A percentile compares a stretch with the other conserved stretches of the same genome.
These are phyloP conservation scores for Megaustenia siamemsis DNA, from an alignment of 2,888 invertebrate species.

Conservation along the genomic window DNA sequence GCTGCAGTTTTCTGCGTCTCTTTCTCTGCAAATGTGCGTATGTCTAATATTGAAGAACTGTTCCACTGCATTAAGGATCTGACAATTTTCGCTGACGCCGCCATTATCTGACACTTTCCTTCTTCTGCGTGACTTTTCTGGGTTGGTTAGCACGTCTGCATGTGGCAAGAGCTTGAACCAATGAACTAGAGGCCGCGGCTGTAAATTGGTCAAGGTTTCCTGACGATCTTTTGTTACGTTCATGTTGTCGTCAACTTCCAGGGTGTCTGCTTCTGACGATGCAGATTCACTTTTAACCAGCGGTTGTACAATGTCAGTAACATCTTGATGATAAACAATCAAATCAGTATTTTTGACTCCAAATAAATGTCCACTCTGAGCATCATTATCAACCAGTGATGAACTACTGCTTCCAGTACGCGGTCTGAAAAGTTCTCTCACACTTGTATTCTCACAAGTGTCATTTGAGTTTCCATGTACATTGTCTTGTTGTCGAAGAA, in stretches of 20 bases:
- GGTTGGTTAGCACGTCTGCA: background rate
- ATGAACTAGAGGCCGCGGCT: background rate
- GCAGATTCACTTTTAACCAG: background rate
- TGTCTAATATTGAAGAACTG: background rate
- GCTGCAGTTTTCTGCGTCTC: background rate
- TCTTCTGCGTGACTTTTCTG: background rate
- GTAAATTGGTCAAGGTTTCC: background rate
- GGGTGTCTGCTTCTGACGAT: background rate
- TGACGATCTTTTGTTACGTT: background rate
- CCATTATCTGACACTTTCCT: background rate
- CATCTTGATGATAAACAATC: background rate
- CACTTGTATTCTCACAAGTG: no score
- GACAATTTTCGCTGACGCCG: background rate
- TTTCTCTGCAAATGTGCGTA: background rate
- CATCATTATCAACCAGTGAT: no score
- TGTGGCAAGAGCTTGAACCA: background rate
- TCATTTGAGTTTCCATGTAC: no score
- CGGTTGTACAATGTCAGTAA: background rate
- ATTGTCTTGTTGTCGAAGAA: background rate
- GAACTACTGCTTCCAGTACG: no score
- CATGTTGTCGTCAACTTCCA: conserved; percentile 30
- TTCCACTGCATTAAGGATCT: no score
- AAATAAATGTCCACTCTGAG: no score
- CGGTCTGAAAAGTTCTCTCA: no score
- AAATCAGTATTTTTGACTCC: no score